phyloP scores from a whole-genome alignment of 2,888 invertebrate species.

The Agrotis ipsilon region DNA sequence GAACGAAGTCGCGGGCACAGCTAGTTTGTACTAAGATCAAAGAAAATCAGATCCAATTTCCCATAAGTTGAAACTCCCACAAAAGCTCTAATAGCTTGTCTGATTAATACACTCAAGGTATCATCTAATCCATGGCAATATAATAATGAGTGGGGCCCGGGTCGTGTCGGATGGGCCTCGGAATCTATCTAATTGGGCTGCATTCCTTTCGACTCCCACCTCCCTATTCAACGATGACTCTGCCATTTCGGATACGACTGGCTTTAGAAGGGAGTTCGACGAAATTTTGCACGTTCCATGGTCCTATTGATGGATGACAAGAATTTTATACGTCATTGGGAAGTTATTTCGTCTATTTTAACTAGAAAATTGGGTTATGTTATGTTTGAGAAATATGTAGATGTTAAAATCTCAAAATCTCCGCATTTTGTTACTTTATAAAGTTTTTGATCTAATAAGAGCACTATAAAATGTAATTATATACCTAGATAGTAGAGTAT shows the following conservation, averaged over 20 bases:
- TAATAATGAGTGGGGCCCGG: constrained; percentile 62
- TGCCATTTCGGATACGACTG: constrained; percentile 56
- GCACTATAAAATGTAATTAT: background rate
- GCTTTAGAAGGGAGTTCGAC: constrained; percentile 25
- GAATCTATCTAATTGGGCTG: constrained; percentile 82
- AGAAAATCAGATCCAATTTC: background rate
- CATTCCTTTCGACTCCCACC: constrained; percentile 77
- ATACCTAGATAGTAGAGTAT: background rate
- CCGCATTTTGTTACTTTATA: background rate
- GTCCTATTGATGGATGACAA: constrained; percentile 8
- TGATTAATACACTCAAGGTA: constrained; percentile 39
- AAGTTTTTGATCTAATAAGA: constrained; percentile 9
- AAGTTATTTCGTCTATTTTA: constrained; percentile 20
- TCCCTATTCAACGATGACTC: constrained; percentile 61
- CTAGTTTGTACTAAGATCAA: no score
- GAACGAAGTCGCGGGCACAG: no score
- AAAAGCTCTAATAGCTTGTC: constrained; percentile 20
- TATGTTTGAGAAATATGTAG: background rate
- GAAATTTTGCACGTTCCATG: constrained; percentile 35
- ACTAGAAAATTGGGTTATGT: background rate
- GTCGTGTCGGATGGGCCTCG: constrained; percentile 67
- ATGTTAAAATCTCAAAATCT: background rate
- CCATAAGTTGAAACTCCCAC: background rate
- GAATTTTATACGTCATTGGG: background rate
- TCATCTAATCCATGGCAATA: constrained; percentile 55